Evolutionary conservation across 2,797 vertebrate genomes (phyloP).

Genomic region (Sarcoramphus papa): DNA sequence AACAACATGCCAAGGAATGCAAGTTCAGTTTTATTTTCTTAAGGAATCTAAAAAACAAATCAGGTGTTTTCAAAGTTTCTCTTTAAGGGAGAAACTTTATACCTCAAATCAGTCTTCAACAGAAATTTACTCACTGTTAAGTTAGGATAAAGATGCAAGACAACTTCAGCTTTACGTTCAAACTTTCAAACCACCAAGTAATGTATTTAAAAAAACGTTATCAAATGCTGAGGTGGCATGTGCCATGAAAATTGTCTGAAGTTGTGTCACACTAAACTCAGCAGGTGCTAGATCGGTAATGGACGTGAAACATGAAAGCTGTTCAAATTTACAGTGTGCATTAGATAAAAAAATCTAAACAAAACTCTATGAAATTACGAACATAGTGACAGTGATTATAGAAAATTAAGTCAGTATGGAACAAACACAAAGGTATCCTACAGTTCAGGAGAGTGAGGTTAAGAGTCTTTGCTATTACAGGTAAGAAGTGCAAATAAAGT

Average conservation of each 20-base stretch:
- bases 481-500: background rate
- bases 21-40: background rate
- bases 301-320: background rate
- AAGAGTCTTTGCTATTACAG: background rate
- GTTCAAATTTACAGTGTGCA: background rate
- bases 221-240: background rate
- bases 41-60: background rate
- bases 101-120: background rate
- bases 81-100: background rate
- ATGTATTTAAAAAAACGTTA: fast-evolving
- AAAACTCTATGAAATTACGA: background rate
- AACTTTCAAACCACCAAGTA: background rate
- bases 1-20: background rate
- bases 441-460: background rate
- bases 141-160: background rate
- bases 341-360: background rate
- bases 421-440: background rate
- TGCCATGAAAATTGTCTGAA: background rate
- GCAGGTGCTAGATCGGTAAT: background rate
- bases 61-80: background rate
- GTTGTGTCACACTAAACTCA: background rate
- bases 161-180: background rate
- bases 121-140: background rate
- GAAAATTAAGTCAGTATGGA: background rate
- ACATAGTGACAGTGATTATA: background rate